Base-by-base conservation (phyloP, 1,140 invertebrate species). In the Orchesella cincta region DNA sequence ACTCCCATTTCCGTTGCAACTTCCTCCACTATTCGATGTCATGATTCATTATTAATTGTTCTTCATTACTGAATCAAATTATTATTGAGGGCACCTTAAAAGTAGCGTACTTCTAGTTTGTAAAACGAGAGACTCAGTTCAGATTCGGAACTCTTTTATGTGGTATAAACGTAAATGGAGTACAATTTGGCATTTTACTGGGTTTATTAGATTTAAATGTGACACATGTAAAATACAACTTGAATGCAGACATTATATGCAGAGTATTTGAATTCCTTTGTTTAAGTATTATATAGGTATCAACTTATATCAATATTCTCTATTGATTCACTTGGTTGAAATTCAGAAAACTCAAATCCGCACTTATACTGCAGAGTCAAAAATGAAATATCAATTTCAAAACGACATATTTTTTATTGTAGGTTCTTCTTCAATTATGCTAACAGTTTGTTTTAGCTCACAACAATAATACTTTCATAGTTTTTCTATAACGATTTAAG, bases 1-100 rank as follows among this genome's bases (percentile, higher is more conserved):
- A 67, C 62, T 67, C 62, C 62, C 62, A 67, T 31, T 67, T 67
- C 62, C 62, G 62, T 67, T 67, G 33, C 62, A 57, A 57, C 52
- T 57, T 14, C 52, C 52, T 67, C 62, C 28, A 67, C 28, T 67
- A n/a, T 29, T 67, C 62, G 62, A 67, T 23, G 62, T 67, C 62
- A 67, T 67, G 5, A 28, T 62, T n/a, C 54, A 62, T 62, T 16
- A 28, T 62, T n/a, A 16, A 46, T 62, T 62, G 54, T 26, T 20
- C 8, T 12, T 20, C 20, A 20, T 46, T 20, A 46, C 8, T 46
- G 39, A 8, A 46, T 46, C 8, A 8, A 46, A 20, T 12, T 46
- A 12, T 46, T 8, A 46, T 46, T n/a, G n/a, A n/a, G n/a, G n/a
- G n/a, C n/a, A n/a, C n/a, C n/a, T n/a, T n/a, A n/a, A n/a, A n/a